Evolutionary conservation across 2,888 invertebrate genomes (phyloP).

Genomic region (Pegoplata infirma): DNA sequence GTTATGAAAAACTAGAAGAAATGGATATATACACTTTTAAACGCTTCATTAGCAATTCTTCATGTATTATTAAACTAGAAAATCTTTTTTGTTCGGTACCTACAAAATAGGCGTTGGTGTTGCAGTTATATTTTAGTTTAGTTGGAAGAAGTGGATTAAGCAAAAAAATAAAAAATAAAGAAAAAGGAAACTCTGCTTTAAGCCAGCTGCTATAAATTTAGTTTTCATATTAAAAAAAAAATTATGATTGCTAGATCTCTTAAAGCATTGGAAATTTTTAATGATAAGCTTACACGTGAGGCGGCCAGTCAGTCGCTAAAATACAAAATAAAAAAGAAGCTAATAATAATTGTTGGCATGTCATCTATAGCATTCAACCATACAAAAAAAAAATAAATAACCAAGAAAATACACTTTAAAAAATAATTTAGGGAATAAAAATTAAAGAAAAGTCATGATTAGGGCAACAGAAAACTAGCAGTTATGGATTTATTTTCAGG

Average conservation of each 20-base stretch:
- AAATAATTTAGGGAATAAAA: too few species aligned
- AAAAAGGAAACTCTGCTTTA: slow-evolving; percentile 38
- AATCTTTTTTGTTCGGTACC: not conserved
- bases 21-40: slow-evolving; percentile 39
- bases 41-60: slow-evolving; percentile 61
- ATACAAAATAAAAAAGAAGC: slow-evolving; percentile 3
- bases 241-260: slow-evolving; percentile 67
- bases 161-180: not conserved
- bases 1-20: slow-evolving; percentile 4
- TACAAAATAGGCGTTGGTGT: slow-evolving; percentile 48
- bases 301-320: slow-evolving; percentile 18
- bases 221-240: slow-evolving; percentile 66
- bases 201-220: slow-evolving; percentile 54
- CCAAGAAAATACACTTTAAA: too few species aligned
- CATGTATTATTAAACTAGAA: slow-evolving; percentile 36
- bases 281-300: slow-evolving; percentile 70
- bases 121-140: too few species aligned
- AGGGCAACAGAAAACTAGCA: too few species aligned
- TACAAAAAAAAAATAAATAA: not conserved
- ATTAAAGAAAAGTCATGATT: too few species aligned
- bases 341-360: slow-evolving; percentile 61
- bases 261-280: slow-evolving; percentile 69
- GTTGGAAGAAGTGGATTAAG: slow-evolving; percentile 10
- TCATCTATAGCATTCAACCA: slow-evolving; percentile 41
- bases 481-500: too few species aligned